Evolutionary conservation across 2,888 invertebrate species (phyloP), one percentile per base, ranked within the genome.

Genomic region (Beris morrisii): DNA sequence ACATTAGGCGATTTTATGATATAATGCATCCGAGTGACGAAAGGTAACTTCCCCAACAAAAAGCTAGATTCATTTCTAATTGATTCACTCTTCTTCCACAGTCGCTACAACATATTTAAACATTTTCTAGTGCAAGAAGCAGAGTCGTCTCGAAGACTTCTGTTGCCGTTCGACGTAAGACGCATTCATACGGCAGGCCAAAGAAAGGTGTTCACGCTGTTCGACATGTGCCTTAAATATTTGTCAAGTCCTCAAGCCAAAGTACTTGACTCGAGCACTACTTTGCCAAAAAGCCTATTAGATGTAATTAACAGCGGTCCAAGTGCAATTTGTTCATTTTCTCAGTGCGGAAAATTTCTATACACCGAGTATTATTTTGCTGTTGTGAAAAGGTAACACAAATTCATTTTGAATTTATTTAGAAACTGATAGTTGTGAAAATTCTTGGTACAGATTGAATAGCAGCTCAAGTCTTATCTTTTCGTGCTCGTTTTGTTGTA

Each of bases 351-450:
- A 30, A 73, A 76, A 58, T 75, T 75, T 13, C 67, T 80, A 50
- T 79, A 78, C 69, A 77, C 79, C 11, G 73, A 78, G 11, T 80
- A 78, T 69, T 79, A 79, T 72, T 78, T 80, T 69, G 75, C 78
- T 75, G 74, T 78, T 12, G 77, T 79, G 30, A 80, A 79, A 65
- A 75, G 79, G 79, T 79, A 66, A 68, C n/a, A 12, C 12, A 15
- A 48, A 48, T 15, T 48, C 48, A 15, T 6, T n/a, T 48, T 48
- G n/a, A 15, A 22, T 15, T 53, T 53, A 22, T 53, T 12, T n/a
- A 22, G 5, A 13, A 22, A 22, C 53, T 30, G 6, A 28, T 28
- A 9, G 15, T 50, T 28, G 12, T 11, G 43, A 0, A 63, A 3
- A 38, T 38, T 38, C 3, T 38, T 38, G 22, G 38, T 38, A 38